Evolutionary conservation across 2,797 vertebrate genomes (phyloP).

Genomic region (Dicrostonyx torquatus): DNA sequence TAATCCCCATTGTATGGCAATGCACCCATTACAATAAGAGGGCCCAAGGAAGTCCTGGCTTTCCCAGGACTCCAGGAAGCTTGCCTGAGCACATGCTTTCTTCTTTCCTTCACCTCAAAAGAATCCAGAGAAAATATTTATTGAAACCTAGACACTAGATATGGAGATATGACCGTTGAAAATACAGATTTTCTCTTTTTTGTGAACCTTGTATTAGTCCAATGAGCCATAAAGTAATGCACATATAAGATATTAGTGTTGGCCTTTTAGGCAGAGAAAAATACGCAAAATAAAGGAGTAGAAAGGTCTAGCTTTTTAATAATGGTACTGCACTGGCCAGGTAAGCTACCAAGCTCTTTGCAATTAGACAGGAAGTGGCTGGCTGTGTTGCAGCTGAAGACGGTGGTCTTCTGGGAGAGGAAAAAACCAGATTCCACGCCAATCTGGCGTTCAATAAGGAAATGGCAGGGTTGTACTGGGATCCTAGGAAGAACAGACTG

Average conservation of each 20-base stretch:
- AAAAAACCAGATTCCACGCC: neutral
- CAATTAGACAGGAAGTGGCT: neutral
- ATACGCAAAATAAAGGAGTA: constrained; percentile 15
- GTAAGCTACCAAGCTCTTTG: neutral
- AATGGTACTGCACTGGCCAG: neutral
- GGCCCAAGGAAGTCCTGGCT: neutral
- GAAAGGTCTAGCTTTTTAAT: constrained; percentile 16
- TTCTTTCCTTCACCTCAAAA: constrained; percentile 10
- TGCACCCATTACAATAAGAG: neutral
- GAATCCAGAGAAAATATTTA: constrained; percentile 54
- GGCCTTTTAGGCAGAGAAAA: constrained; percentile 52
- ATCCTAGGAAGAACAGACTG: neutral
- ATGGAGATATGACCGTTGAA: neutral
- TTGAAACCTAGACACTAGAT: constrained; percentile 54
- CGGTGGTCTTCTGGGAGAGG: neutral
- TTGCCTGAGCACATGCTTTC: constrained; percentile 18
- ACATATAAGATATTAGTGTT: constrained; percentile 46
- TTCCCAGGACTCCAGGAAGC: neutral
- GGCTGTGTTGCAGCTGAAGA: neutral
- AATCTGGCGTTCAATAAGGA: neutral
- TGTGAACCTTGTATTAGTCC: constrained; percentile 23
- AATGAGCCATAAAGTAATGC: constrained; percentile 55
- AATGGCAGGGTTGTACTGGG: fast-evolving
- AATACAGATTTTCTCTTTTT: constrained; percentile 25
- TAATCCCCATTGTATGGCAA: constrained; percentile 25